Evolutionary conservation across 2,888 invertebrate species (phyloP).

Genomic region (Stramonita haemastoma): DNA sequence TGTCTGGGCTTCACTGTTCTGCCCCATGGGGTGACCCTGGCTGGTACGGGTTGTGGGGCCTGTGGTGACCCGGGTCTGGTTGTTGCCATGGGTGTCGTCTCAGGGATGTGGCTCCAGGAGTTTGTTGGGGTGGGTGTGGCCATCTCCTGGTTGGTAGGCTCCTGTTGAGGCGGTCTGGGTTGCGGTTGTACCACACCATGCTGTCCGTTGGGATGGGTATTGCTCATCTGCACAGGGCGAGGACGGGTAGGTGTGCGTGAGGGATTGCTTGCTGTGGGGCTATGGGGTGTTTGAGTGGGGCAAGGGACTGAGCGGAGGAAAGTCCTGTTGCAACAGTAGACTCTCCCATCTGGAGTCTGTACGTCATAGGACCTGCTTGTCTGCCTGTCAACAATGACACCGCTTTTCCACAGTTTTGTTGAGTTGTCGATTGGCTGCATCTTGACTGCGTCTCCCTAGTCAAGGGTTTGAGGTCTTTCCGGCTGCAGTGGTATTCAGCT

Average conservation of each 20-base stretch:
- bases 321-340: background rate
- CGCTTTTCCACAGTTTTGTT: too few species aligned
- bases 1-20: too few species aligned
- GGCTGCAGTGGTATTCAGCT: background rate
- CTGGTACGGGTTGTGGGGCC: too few species aligned
- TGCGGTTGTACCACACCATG: too few species aligned
- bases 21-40: too few species aligned
- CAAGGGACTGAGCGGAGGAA: background rate
- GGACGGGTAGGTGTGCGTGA: background rate
- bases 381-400: background rate
- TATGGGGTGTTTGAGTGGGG: constrained; percentile 2
- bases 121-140: background rate
- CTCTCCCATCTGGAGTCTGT: background rate
- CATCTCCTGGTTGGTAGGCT: background rate
- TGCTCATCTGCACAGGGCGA: too few species aligned
- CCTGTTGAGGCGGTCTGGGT: background rate
- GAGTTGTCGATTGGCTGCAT: background rate
- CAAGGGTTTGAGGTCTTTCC: constrained; percentile 25
- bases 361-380: background rate
- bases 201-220: too few species aligned
- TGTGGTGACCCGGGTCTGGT: too few species aligned
- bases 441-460: background rate
- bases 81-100: too few species aligned
- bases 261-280: background rate
- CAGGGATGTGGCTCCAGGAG: too few species aligned